Base-by-base conservation (phyloP, 2,113 vertebrate species). In the Mustela lutreola region DNA sequence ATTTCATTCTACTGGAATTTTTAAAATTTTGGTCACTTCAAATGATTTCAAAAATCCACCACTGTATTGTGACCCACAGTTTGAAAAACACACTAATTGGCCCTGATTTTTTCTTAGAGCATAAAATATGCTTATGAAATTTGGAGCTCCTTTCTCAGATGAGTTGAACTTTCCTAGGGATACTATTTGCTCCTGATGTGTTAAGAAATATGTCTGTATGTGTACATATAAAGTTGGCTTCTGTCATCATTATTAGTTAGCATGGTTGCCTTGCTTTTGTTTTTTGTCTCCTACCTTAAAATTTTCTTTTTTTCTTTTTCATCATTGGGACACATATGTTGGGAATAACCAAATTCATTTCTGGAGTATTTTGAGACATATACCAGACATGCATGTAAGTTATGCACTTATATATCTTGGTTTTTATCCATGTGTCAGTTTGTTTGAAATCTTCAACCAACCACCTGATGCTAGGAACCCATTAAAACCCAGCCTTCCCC, bases 141-240 rank as follows among this genome's bases (percentile, higher is more conserved):
- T 87, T 80, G 62, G 60, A 85, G 45, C 31, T 97, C 81, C 58
- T 73, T 73, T 97, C 75, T 94, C 80, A 92, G 56, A 79, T 82
- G 26, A 92, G 56, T 48, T 94, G 60, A 83, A 48, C 22, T 12
- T 83, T 86, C 62, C 56, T 89, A 71, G 24, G 85, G 31, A 53
- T 81, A 92, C 88, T 89, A 33, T 28, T 76, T 87, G 31, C 50
- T 95, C 39, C 12, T 28, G 26, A 82, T 73, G 8, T 58, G 6
- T 86, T 50, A 71, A 71, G n/a, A 70, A 12, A 71, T 36, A 71
- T 36, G 21, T 71, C 19, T 36, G 2, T 70, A 4, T 19, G 70
- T 19, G 10, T 58, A 36, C 78, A 65, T 28, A 26, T 70, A 19
- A 85, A 80, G 14, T 83, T 95, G 45, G 5, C 10, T 76, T 96